phyloP scores from a whole-genome alignment of 2,113 vertebrate genomes.

The Phalacrocorax aristotelis region DNA sequence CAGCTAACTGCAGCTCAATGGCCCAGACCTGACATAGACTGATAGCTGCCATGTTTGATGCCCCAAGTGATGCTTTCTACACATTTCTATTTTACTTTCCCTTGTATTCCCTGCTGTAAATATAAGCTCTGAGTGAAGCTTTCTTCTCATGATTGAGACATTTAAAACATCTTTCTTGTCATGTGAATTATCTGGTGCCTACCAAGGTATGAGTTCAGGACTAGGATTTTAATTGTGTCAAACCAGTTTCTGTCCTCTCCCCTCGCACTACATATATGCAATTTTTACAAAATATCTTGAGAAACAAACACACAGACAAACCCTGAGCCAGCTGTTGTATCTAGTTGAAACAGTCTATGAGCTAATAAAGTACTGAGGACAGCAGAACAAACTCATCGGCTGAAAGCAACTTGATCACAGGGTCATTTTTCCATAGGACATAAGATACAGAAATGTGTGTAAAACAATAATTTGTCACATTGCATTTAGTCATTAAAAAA shows the following conservation, averaged over 20 bases:
- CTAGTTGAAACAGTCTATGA: neutral
- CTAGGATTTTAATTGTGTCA: neutral
- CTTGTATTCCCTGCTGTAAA: neutral
- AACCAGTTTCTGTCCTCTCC: neutral
- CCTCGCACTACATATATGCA: neutral
- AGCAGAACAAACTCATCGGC: neutral
- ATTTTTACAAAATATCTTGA: neutral
- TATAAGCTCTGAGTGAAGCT: neutral
- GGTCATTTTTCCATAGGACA: neutral
- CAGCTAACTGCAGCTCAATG: neutral
- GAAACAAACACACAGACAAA: neutral
- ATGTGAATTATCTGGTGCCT: neutral
- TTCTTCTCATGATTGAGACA: neutral
- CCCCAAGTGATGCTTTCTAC: neutral
- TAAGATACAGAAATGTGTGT: neutral
- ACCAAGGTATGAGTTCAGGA: neutral
- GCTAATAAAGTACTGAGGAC: neutral
- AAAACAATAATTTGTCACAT: rapidly evolving
- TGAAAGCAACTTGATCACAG: neutral
- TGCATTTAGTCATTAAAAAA: neutral
- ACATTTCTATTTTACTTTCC: neutral
- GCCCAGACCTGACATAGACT: neutral
- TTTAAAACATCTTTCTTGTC: neutral
- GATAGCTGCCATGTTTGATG: neutral
- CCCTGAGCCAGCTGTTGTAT: neutral